Evolutionary conservation across 1,140 invertebrate genomes (phyloP).

Genomic region (Brachionus rubens): DNA sequence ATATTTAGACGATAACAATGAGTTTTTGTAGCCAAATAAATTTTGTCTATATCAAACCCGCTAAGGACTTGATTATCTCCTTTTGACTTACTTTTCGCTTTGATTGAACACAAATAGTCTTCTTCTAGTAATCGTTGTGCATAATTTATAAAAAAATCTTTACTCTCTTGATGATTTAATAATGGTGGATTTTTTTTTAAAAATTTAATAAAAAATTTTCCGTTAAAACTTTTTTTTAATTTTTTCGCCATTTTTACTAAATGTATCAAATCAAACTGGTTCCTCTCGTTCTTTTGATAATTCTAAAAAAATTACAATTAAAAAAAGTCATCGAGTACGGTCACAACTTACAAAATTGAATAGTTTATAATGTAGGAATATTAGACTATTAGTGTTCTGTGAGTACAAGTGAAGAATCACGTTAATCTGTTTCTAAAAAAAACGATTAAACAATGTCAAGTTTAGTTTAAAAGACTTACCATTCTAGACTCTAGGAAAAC

Average conservation of each 20-base stretch:
- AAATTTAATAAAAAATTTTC: conserved; percentile 35
- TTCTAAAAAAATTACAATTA: conserved; percentile 10
- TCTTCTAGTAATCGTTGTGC: conserved; percentile 15
- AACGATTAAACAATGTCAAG: too few species aligned
- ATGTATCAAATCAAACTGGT: conserved; percentile 15
- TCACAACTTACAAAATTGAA: conserved; percentile 42
- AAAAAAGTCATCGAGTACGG: neutral
- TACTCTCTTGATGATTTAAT: neutral
- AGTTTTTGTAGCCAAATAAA: conserved; percentile 14
- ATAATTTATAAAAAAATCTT: conserved; percentile 29
- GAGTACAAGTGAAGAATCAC: neutral
- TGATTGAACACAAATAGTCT: neutral
- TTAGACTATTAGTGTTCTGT: neutral
- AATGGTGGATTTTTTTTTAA: conserved; percentile 13
- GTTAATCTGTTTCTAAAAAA: neutral
- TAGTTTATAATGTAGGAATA: conserved; percentile 29
- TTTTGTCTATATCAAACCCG: neutral
- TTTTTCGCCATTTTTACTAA: conserved; percentile 34
- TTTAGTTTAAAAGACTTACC: neutral
- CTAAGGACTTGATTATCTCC: neutral
- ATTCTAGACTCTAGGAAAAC: conserved; percentile 16
- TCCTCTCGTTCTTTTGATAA: neutral
- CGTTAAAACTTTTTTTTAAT: conserved; percentile 27
- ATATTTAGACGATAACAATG: neutral
- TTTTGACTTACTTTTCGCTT: neutral